phyloP scores from a whole-genome alignment of 2,888 invertebrate genomes.

The Thymelicus lineola region DNA sequence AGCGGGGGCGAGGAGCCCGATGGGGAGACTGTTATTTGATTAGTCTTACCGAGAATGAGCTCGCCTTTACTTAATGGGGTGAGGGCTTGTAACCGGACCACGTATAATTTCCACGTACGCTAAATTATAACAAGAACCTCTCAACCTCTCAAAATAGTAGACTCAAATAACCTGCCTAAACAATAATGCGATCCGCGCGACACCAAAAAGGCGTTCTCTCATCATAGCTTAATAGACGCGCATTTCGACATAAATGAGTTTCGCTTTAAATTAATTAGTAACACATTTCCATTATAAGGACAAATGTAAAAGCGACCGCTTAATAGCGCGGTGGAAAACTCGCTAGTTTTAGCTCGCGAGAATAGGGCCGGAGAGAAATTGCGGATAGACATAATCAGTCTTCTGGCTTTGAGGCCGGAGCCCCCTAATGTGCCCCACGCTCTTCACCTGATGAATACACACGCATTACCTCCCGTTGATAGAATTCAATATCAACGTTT shows the following conservation, averaged over 20 bases:
- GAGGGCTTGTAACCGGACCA: conserved; percentile 82
- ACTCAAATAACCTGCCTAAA: conserved; percentile 47
- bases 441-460: conserved; percentile 80
- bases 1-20: conserved; percentile 53
- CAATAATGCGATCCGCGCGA: conserved; percentile 66
- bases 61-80: conserved; percentile 83
- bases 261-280: conserved; percentile 85
- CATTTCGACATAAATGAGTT: conserved; percentile 85
- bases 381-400: conserved; percentile 85
- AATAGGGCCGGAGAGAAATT: conserved; percentile 83
- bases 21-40: conserved; percentile 85
- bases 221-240: conserved; percentile 83
- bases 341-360: conserved; percentile 85
- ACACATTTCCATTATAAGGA: conserved; percentile 85
- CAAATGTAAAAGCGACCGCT: conserved; percentile 85
- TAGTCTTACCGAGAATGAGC: conserved; percentile 86
- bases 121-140: conserved; percentile 49
- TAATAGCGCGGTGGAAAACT: conserved; percentile 85
- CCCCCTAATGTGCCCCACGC: conserved; percentile 78
- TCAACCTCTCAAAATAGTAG: conserved; percentile 11
- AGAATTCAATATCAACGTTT: conserved; percentile 59
- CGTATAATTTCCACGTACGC: conserved; percentile 74
- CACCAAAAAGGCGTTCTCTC: conserved; percentile 73
- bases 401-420: conserved; percentile 83
- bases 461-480: conserved; percentile 61